Percentiles rank a stretch among this genome's conserved stretches.
Conservation (phyloP, 2,797 vertebrate species). For the Hemitrygon akajei region DNA sequence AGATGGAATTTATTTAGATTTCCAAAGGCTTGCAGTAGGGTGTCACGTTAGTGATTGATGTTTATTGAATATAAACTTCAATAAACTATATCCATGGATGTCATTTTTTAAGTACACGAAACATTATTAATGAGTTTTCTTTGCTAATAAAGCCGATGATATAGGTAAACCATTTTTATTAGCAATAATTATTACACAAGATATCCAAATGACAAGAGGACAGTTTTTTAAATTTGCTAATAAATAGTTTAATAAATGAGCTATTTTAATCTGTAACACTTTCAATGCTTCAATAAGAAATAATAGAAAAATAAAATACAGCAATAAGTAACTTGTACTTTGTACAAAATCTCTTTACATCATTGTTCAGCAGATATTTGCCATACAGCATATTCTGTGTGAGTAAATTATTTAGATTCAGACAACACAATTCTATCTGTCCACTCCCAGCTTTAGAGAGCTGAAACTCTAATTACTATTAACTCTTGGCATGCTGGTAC, state of each 20-base stretch:
- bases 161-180: not conserved
- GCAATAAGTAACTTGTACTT: slow-evolving; percentile 92
- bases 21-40: no score
- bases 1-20: no score
- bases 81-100: not conserved
- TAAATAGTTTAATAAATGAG: slow-evolving; percentile 85
- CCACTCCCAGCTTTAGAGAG: slow-evolving; percentile 54
- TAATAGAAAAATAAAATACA: slow-evolving; percentile 99
- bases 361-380: slow-evolving; percentile 87
- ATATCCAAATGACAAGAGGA: slow-evolving; percentile 24
- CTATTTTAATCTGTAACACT: slow-evolving; percentile 85
- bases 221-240: slow-evolving; percentile 86
- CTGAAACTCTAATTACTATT: slow-evolving; percentile 59
- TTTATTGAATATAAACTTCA: not conserved
- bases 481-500: slow-evolving; percentile 63
- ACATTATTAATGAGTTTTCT: not conserved
- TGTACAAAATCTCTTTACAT: slow-evolving; percentile 87
- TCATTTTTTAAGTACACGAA: not conserved
- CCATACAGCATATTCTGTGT: slow-evolving; percentile 76
- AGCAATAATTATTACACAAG: not conserved
- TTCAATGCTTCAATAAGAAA: slow-evolving; percentile 92
- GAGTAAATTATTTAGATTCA: slow-evolving; percentile 55
- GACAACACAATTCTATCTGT: slow-evolving; percentile 58
- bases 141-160: not conserved
- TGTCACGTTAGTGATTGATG: no score